Evolutionary conservation across 1,140 invertebrate species (phyloP).

Genomic region (Drosophila repletoides): DNA sequence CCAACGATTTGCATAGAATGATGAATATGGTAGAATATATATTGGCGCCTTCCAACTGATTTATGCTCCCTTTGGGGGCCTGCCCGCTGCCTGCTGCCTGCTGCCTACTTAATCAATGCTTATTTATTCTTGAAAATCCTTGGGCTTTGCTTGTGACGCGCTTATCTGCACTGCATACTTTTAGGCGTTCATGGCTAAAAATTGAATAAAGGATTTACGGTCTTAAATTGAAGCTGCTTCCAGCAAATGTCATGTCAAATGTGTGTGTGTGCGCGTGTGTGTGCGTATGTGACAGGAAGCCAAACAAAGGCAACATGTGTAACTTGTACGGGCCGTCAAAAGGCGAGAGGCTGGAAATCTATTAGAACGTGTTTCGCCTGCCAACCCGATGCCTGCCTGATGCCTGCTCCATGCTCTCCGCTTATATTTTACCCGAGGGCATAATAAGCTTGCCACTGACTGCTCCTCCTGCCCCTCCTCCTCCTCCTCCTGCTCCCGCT

Average conservation of each 20-base stretch:
- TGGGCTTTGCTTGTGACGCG: slow-evolving; percentile 52
- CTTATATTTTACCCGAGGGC: slow-evolving; percentile 75
- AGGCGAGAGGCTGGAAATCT: slow-evolving; percentile 75
- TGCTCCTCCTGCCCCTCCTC: slow-evolving; percentile 12
- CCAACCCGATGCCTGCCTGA: slow-evolving; percentile 50
- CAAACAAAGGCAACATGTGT: slow-evolving; percentile 80
- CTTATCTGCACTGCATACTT: slow-evolving; percentile 65
- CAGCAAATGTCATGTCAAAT: slow-evolving; percentile 67
- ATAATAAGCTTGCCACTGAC: slow-evolving; percentile 68
- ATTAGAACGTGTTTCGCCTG: slow-evolving; percentile 78
- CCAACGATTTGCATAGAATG: slow-evolving; percentile 61
- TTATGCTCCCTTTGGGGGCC: slow-evolving; percentile 34
- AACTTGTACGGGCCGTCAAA: slow-evolving; percentile 70
- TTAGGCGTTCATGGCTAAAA: slow-evolving; percentile 56
- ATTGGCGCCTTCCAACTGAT: slow-evolving; percentile 12
- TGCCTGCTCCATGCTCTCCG: slow-evolving; percentile 21
- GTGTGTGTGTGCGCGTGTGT: slow-evolving; percentile 17
- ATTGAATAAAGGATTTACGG: slow-evolving; percentile 76
- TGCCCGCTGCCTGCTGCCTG: too few species aligned
- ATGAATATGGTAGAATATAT: neutral
- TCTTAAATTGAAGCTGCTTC: slow-evolving; percentile 52
- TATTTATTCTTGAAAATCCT: slow-evolving; percentile 60
- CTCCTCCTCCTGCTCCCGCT: slow-evolving; percentile 10
- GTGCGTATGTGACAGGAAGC: slow-evolving; percentile 67
- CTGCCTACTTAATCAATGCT: slow-evolving; percentile 68